Conservation (phyloP, 2,113 vertebrate species). For the Lagopus leucura region DNA sequence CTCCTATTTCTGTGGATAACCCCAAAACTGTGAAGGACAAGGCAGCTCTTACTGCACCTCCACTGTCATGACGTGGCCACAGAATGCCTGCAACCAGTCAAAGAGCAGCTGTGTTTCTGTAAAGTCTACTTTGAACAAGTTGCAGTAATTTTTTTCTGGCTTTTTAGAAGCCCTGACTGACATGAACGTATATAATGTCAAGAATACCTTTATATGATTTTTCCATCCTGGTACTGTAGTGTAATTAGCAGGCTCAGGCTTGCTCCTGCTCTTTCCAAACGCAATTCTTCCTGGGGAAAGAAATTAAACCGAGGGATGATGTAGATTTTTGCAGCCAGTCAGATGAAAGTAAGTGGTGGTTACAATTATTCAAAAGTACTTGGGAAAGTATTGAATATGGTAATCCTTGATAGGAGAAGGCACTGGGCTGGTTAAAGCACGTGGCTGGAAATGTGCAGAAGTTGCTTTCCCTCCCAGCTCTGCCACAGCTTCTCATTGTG, state of each 20-base stretch:
- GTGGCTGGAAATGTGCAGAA: constrained; percentile 60
- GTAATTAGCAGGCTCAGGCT: constrained; percentile 62
- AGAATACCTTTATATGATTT: constrained; percentile 44
- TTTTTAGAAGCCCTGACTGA: constrained; percentile 33
- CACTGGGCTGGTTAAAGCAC: constrained; percentile 45
- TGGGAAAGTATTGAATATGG: constrained; percentile 56
- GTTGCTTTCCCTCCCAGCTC: constrained; percentile 46
- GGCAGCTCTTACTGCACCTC: not conserved
- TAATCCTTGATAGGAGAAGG: constrained; percentile 46
- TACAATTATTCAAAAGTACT: constrained; percentile 68
- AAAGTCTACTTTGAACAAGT: constrained; percentile 33
- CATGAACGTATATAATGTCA: constrained; percentile 11
- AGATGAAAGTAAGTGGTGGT: constrained; percentile 70
- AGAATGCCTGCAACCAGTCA: not conserved
- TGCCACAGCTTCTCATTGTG: constrained; percentile 43
- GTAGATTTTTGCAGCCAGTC: constrained; percentile 55
- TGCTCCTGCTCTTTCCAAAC: constrained; percentile 60
- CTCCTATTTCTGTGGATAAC: not conserved
- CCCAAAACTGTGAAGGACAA: not conserved
- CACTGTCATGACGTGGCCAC: not conserved
- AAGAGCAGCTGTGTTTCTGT: constrained; percentile 52
- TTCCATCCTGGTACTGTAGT: not conserved
- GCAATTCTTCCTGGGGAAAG: constrained; percentile 46
- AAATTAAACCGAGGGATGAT: constrained; percentile 63
- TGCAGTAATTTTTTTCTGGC: not conserved